Base-by-base conservation (phyloP, 2,888 invertebrate genomes). In the Poecilobothrus nobilitatus region DNA sequence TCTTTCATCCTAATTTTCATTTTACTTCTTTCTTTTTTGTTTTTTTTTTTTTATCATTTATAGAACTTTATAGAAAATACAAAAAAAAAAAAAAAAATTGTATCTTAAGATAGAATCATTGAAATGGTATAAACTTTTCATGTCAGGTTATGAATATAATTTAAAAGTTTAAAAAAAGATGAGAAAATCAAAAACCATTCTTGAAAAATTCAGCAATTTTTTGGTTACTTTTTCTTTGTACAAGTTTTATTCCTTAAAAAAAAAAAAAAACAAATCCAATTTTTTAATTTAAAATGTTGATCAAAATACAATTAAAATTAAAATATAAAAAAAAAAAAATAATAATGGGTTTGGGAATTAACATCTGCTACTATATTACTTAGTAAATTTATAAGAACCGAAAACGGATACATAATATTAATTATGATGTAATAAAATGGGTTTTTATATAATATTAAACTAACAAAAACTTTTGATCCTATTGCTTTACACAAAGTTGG, bases 91-190 rank as follows among this genome's bases (percentile, higher is more conserved):
- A 37, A 37, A 27, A 27, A 10, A 37, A 7, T 37, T 37, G 10
- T 27, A 27, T 27, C 27, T 27, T 37, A 37, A 12, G 37, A 12
- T 37, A 37, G 18, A 53, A 53, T 53, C 53, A 53, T 18, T 53
- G 53, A 53, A 53, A 53, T 53, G n/a, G 18, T 18, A 53, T 53
- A 53, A 53, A 53, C 53, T 53, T 53, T 12, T 53, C 18, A 12
- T 53, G 53, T 53, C 53, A 53, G 53, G 53, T 53, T 53, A 53
- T 53, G 53, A 53, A 53, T 53, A 53, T 18, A 53, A 53, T 53
- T 53, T 53, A 53, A 53, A 53, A 9, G 9, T 53, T 53, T 12
- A 53, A 53, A 53, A 53, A 53, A 53, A 41, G 7, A 41, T 41
- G 15, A 8, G 9, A 8, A 41, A 41, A 41, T 4, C 5, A 8